Conservation (phyloP, 1,140 invertebrate genomes). For the Spodoptera litura region DNA sequence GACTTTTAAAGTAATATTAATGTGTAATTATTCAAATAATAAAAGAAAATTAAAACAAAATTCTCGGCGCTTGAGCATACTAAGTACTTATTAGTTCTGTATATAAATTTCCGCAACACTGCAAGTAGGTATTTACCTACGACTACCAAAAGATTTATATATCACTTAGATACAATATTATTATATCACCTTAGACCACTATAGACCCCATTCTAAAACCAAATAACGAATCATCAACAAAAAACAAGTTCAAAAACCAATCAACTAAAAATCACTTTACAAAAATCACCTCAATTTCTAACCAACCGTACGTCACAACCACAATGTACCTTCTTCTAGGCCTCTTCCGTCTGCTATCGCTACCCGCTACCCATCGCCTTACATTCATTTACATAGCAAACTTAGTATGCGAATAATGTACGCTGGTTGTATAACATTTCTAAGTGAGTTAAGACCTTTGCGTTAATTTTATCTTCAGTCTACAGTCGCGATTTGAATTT, state of each 20-base stretch:
- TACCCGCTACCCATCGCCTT: neutral
- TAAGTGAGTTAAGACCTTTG: conserved; percentile 23
- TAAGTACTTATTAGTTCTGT: no score
- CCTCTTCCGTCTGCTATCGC: conserved; percentile 15
- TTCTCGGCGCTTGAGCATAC: no score
- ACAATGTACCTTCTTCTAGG: neutral
- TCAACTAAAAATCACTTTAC: neutral
- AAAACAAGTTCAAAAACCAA: neutral
- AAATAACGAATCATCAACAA: no score
- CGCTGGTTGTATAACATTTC: conserved; percentile 27
- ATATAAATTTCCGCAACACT: no score
- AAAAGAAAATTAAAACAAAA: no score
- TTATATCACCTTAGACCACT: no score
- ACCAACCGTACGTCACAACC: conserved; percentile 3
- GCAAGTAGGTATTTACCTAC: no score
- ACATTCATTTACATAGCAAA: conserved; percentile 21
- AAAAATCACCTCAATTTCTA: neutral
- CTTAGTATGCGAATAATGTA: conserved; percentile 43
- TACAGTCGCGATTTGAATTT: conserved; percentile 11
- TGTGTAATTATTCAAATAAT: no score
- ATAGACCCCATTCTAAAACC: no score
- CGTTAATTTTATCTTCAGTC: conserved; percentile 27
- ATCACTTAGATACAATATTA: no score
- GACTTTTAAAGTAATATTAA: neutral
- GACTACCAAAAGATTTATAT: no score